A percentile compares a stretch with the other conserved stretches of the same genome.
Evolutionary conservation across 2,113 vertebrate genomes (phyloP).

Genomic region (Zapornia atra): DNA sequence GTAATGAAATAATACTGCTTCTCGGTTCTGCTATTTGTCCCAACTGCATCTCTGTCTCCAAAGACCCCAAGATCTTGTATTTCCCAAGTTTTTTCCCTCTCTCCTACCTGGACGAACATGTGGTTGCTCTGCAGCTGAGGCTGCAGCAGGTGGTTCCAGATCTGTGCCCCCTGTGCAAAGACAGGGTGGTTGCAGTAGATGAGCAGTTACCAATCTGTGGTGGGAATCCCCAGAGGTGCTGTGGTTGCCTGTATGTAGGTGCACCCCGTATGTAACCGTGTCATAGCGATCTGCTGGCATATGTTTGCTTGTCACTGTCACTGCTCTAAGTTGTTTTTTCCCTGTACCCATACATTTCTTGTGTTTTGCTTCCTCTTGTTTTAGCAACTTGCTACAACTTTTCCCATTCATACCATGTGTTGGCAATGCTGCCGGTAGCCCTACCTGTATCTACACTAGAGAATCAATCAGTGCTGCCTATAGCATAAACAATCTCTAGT

Average conservation of each 20-base stretch:
- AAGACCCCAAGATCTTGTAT: no score
- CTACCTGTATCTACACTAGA: neutral
- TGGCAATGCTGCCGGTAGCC: neutral
- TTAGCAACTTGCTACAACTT: neutral
- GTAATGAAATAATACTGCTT: neutral
- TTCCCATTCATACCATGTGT: neutral
- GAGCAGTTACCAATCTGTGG: neutral
- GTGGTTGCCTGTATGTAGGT: neutral
- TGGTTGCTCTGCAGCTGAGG: neutral
- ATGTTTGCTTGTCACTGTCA: neutral
- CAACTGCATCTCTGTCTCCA: neutral
- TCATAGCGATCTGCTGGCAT: neutral
- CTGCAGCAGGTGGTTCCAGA: neutral
- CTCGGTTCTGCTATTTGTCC: neutral
- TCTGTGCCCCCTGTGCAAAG: neutral
- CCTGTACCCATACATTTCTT: neutral
- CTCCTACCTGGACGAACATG: neutral
- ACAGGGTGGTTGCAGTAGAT: neutral
- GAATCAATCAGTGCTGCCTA: neutral
- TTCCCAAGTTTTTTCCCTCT: neutral
- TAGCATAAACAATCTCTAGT: rapidly evolving
- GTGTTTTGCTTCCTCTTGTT: neutral
- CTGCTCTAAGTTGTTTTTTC: neutral
- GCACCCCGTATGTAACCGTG: neutral
- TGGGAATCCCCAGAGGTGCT: neutral